Percentiles rank a stretch among this genome's conserved stretches.
Conservation (phyloP, 1,140 invertebrate genomes). For the Zaprionus kolodkinae region DNA sequence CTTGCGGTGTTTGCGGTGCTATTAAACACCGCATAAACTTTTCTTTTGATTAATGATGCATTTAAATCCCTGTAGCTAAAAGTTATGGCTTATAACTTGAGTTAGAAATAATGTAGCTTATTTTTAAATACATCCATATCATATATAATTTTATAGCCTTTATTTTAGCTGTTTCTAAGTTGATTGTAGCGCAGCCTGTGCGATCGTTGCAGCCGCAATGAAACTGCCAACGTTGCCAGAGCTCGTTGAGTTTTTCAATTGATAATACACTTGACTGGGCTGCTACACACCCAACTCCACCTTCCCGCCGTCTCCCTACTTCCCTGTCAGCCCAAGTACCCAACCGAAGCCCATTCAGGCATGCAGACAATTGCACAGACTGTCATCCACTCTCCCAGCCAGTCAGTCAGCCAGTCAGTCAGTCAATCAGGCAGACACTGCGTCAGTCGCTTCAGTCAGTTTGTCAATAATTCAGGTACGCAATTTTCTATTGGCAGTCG, state of each 20-base stretch:
- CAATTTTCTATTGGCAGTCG: slow-evolving; percentile 78
- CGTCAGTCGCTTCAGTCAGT: slow-evolving; percentile 45
- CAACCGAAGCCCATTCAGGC: slow-evolving; percentile 60
- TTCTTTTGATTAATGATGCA: no score
- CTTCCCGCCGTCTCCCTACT: background rate
- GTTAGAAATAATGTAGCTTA: no score
- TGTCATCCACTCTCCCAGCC: slow-evolving; percentile 23
- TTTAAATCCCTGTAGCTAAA: no score
- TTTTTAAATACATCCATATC: no score
- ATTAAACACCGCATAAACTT: no score
- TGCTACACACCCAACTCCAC: slow-evolving; percentile 10
- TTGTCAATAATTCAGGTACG: slow-evolving; percentile 63
- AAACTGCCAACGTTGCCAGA: slow-evolving; percentile 54
- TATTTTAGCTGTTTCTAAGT: background rate
- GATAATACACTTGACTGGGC: slow-evolving; percentile 76
- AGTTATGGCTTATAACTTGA: no score
- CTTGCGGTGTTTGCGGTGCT: no score
- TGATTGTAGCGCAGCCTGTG: background rate
- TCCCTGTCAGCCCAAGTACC: slow-evolving; percentile 7
- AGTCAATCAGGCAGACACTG: slow-evolving; percentile 13
- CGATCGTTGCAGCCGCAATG: slow-evolving; percentile 5
- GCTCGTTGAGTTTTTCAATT: slow-evolving; percentile 76
- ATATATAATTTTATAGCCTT: no score
- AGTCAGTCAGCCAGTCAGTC: slow-evolving; percentile 31
- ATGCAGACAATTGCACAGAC: slow-evolving; percentile 67